These are phyloP conservation scores for Heliothis peltigera DNA, from an alignment of 2,888 invertebrate species.

Conservation along the genomic window DNA sequence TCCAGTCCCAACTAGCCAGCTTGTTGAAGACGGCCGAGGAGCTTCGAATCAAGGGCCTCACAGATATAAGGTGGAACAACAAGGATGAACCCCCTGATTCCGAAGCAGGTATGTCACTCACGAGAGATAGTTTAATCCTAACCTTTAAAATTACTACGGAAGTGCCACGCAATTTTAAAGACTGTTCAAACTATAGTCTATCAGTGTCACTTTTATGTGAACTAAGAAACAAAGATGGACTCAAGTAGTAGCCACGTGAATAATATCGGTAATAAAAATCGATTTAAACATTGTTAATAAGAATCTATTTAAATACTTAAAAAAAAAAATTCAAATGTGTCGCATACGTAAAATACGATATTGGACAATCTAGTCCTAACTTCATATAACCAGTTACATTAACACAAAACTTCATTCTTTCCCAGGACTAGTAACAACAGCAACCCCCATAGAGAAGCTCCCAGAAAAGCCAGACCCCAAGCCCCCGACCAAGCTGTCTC, in stretches of 20 bases:
- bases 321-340: too few species aligned
- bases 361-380: too few species aligned
- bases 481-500: conserved; percentile 48
- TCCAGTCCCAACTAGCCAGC: conserved; percentile 95
- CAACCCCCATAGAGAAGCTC: conserved; percentile 59
- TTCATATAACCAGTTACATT: too few species aligned
- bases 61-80: conserved; percentile 96
- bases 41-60: conserved; percentile 96
- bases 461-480: conserved; percentile 50
- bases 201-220: too few species aligned
- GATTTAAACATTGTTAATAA: too few species aligned
- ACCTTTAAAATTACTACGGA: background rate
- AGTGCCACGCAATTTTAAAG: too few species aligned
- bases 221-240: too few species aligned
- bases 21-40: conserved; percentile 97
- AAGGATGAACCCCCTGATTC: conserved; percentile 86
- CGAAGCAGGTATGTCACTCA: conserved; percentile 73
- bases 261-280: too few species aligned
- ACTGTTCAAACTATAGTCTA: too few species aligned
- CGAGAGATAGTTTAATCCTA: background rate
- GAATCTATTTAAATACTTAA: too few species aligned
- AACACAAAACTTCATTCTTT: background rate
- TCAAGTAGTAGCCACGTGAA: too few species aligned
- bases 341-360: too few species aligned
- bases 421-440: conserved; percentile 65